phyloP scores from a whole-genome alignment of 2,797 vertebrate genomes.

The Dallia pectoralis region DNA sequence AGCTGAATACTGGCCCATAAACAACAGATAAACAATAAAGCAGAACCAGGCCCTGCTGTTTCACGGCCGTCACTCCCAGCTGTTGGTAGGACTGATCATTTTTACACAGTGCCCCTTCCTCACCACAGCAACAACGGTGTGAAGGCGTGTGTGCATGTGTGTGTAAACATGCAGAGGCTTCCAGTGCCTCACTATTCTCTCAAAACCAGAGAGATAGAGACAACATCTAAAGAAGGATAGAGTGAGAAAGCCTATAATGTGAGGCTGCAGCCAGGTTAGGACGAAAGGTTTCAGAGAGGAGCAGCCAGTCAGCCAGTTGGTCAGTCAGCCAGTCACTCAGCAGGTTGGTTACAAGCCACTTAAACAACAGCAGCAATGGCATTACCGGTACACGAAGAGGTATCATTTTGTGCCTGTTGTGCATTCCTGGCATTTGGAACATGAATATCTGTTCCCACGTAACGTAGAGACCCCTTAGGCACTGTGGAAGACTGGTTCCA shows the following conservation, averaged over 20 bases:
- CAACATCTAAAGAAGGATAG: constrained; percentile 27
- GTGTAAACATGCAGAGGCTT: constrained; percentile 52
- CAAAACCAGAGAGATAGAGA: constrained; percentile 28
- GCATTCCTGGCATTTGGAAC: constrained; percentile 6
- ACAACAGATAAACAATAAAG: constrained; percentile 99
- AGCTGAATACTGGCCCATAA: constrained; percentile 99
- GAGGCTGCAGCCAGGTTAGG: not conserved
- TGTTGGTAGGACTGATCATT: constrained; percentile 93
- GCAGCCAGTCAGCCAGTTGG: constrained; percentile 18
- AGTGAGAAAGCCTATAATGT: constrained; percentile 17
- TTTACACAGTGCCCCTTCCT: constrained; percentile 86
- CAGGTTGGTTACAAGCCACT: constrained; percentile 35
- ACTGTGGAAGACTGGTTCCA: constrained; percentile 16
- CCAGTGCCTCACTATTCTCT: constrained; percentile 43
- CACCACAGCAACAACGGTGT: constrained; percentile 60
- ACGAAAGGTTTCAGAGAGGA: constrained; percentile 30
- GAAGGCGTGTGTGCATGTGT: constrained; percentile 12
- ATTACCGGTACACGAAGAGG: constrained; percentile 43
- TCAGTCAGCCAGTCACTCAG: constrained; percentile 11
- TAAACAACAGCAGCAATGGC: constrained; percentile 37
- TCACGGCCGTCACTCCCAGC: constrained; percentile 95
- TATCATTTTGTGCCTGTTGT: constrained; percentile 1
- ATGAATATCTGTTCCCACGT: not conserved
- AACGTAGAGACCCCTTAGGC: constrained; percentile 5
- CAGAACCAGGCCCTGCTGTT: constrained; percentile 93